Evolutionary conservation across 2,797 vertebrate species (phyloP).

Genomic region (Falco naumanni): DNA sequence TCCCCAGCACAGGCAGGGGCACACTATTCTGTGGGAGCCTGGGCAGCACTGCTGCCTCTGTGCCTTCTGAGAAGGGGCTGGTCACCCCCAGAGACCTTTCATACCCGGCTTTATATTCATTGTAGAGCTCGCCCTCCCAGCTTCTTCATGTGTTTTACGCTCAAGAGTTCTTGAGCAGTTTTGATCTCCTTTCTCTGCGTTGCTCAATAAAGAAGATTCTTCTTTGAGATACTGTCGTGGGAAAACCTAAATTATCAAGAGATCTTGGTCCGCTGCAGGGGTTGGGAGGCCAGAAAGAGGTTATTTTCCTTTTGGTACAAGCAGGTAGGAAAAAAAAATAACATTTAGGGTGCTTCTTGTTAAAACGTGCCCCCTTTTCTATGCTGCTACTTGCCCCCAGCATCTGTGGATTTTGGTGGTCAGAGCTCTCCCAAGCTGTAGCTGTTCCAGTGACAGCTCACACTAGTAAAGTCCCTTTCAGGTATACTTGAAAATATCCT

Average conservation of each 20-base stretch:
- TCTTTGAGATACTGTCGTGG: background rate
- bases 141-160: background rate
- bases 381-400: background rate
- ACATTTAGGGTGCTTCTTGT: background rate
- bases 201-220: background rate
- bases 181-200: background rate
- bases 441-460: background rate
- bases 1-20: fast-evolving
- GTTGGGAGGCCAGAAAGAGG: background rate
- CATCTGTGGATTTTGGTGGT: background rate
- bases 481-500: background rate
- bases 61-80: background rate
- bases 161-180: background rate
- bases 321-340: background rate
- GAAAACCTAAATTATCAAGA: background rate
- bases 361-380: background rate
- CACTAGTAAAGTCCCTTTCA: background rate
- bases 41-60: fast-evolving
- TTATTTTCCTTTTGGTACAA: background rate
- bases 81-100: background rate
- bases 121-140: background rate
- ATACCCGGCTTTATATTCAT: background rate
- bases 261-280: background rate
- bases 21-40: background rate
- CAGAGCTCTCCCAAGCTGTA: background rate